These are phyloP conservation scores for Sinotaia quadrata DNA, from an alignment of 2,888 invertebrate species.

Conservation along the genomic window DNA sequence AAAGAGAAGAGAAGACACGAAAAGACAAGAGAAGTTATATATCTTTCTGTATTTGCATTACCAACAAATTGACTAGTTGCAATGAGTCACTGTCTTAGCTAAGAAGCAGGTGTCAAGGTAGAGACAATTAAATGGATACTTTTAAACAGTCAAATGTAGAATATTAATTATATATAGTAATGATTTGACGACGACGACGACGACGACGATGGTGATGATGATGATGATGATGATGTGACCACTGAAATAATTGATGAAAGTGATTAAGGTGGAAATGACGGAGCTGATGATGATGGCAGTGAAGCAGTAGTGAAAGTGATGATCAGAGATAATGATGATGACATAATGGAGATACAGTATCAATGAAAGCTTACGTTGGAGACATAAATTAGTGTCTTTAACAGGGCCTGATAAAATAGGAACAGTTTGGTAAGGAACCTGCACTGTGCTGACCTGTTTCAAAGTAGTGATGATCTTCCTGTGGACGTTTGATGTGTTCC, in stretches of 20 bases:
- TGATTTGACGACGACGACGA: slow-evolving; percentile 11
- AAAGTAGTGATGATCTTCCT: slow-evolving; percentile 52
- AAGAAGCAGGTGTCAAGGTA: no score
- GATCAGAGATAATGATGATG: not conserved
- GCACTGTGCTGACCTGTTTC: slow-evolving; percentile 42
- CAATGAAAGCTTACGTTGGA: no score
- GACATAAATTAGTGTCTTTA: no score
- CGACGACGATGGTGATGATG: slow-evolving; percentile 10
- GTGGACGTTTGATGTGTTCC: slow-evolving; percentile 55
- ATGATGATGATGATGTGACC: not conserved
- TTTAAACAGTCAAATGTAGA: no score
- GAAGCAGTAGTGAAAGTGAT: not conserved
- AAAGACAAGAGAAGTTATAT: not conserved
- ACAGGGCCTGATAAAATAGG: no score
- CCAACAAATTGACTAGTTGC: no score
- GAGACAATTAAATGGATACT: no score
- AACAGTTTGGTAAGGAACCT: not conserved
- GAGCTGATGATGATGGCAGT: not conserved
- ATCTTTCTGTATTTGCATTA: no score
- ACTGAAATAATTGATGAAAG: not conserved
- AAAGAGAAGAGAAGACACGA: not conserved
- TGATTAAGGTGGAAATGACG: not conserved
- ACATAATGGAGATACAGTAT: no score
- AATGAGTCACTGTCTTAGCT: no score
- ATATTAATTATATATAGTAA: no score